Conservation (phyloP, 1,140 invertebrate species). For the Tetragnatha versicolor region DNA sequence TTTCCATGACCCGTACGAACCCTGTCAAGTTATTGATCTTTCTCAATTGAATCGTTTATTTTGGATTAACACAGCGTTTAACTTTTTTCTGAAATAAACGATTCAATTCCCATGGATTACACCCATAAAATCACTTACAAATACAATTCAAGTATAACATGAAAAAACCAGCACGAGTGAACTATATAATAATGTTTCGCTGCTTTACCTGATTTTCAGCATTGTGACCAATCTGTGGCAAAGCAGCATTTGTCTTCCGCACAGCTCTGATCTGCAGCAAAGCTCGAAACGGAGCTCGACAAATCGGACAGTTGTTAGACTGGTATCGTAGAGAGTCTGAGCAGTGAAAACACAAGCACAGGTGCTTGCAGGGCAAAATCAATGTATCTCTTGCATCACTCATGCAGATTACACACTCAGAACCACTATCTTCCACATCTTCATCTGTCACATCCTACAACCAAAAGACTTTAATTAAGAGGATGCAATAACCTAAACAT, state of each 20-base stretch:
- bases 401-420: slow-evolving; percentile 99
- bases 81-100: too few species aligned
- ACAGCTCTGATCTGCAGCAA: slow-evolving; percentile 94
- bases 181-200: slow-evolving; percentile 8
- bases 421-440: slow-evolving; percentile 93
- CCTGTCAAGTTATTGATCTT: too few species aligned
- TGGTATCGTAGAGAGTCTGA: slow-evolving; percentile 94
- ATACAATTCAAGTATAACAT: not conserved
- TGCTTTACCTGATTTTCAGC: slow-evolving; percentile 41
- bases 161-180: too few species aligned
- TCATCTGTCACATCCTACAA: slow-evolving; percentile 75
- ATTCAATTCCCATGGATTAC: too few species aligned
- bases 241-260: slow-evolving; percentile 70
- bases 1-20: too few species aligned
- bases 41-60: too few species aligned
- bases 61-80: too few species aligned
- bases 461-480: too few species aligned
- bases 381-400: slow-evolving; percentile 96
- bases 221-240: slow-evolving; percentile 30
- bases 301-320: slow-evolving; percentile 97
- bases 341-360: slow-evolving; percentile 96
- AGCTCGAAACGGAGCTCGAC: slow-evolving; percentile 94
- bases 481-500: too few species aligned
- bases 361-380: slow-evolving; percentile 96
- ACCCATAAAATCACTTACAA: not conserved